Conservation (phyloP, 2,888 invertebrate species). For the Pollenia amentaria region DNA sequence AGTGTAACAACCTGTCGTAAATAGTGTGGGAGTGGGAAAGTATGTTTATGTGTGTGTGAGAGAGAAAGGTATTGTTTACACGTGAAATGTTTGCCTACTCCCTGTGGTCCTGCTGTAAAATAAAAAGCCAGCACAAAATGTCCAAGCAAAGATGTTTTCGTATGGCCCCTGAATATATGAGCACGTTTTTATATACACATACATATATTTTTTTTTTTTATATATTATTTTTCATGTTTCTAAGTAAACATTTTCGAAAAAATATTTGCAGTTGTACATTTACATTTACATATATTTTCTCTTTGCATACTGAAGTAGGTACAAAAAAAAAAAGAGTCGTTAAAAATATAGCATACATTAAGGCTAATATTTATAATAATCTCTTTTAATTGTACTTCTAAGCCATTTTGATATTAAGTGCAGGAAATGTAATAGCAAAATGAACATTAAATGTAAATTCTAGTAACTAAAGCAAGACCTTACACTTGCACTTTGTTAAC, state of each 20-base stretch:
- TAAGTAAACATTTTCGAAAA: constrained; percentile 38
- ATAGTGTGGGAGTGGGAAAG: not conserved
- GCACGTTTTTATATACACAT: not conserved
- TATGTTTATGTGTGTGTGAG: not conserved
- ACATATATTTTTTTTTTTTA: not conserved
- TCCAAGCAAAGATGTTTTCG: not conserved
- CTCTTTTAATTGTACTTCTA: constrained; percentile 53
- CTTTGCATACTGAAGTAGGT: constrained; percentile 50
- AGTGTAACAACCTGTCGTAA: constrained; percentile 60
- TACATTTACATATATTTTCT: not conserved
- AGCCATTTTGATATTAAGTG: constrained; percentile 36
- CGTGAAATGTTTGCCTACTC: not conserved
- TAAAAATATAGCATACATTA: constrained; percentile 46
- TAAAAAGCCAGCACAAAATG: not conserved
- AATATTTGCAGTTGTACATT: not conserved
- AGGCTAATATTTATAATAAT: constrained; percentile 46
- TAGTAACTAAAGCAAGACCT: constrained; percentile 27
- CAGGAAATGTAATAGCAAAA: not conserved
- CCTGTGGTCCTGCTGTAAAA: constrained; percentile 13
- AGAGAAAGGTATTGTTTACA: constrained; percentile 1
- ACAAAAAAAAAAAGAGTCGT: constrained; percentile 8
- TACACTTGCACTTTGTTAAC: not conserved
- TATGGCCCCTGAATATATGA: not conserved
- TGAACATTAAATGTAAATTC: constrained; percentile 13
- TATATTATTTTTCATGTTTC: not conserved